These are phyloP conservation scores for Oryzias javanicus DNA, from an alignment of 2,113 vertebrate genomes.

Conservation along the genomic window DNA sequence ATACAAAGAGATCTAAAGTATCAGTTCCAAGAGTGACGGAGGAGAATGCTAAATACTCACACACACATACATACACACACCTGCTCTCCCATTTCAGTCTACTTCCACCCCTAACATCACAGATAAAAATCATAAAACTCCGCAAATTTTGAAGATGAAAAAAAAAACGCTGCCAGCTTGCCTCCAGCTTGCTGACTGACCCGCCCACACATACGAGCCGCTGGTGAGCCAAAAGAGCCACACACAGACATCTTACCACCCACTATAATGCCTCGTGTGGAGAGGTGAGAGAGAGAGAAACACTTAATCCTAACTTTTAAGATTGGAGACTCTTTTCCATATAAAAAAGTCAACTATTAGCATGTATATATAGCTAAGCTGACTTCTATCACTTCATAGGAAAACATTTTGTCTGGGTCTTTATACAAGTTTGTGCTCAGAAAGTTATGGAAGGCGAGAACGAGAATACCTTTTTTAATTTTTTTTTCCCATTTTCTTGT, in stretches of 20 bases:
- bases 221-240: conserved; percentile 37
- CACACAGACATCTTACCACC: conserved; percentile 40
- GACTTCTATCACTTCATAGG: background rate
- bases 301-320: conserved; percentile 2
- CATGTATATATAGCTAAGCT: background rate
- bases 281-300: conserved; percentile 7
- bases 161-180: conserved; percentile 63
- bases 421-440: too few species aligned
- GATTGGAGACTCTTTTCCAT: background rate
- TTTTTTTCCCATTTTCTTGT: too few species aligned
- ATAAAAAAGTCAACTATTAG: background rate
- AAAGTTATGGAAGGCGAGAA: too few species aligned
- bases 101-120: conserved; percentile 31
- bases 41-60: conserved; percentile 55
- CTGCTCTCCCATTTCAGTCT: conserved; percentile 13
- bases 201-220: conserved; percentile 26
- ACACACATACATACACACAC: conserved; percentile 17
- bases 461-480: too few species aligned
- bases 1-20: conserved; percentile 71
- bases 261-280: conserved; percentile 10
- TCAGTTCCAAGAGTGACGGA: conserved; percentile 69
- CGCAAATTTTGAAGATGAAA: conserved; percentile 64
- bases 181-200: conserved; percentile 38
- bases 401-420: background rate
- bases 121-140: conserved; percentile 72